These are phyloP conservation scores for Drosophila emarginata DNA, from an alignment of 2,888 invertebrate genomes.

Conservation along the genomic window DNA sequence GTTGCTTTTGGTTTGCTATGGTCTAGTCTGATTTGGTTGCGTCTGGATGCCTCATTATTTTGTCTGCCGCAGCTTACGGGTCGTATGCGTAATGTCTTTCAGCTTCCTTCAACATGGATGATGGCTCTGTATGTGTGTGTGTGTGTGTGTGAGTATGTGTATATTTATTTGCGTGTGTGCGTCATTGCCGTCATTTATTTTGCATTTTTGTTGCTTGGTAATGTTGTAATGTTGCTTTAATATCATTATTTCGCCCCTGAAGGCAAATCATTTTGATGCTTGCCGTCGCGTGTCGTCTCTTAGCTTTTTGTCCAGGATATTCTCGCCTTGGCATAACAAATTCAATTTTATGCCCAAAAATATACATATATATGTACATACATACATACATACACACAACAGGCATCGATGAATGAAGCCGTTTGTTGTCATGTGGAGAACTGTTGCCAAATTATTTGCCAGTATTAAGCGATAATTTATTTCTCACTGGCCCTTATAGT, in stretches of 20 bases:
- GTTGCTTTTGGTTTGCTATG: neutral
- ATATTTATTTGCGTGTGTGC: slow-evolving; percentile 9
- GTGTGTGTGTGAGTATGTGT: slow-evolving; percentile 8
- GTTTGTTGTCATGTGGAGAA: slow-evolving; percentile 17
- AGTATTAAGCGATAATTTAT: slow-evolving; percentile 75
- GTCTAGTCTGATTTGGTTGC: neutral
- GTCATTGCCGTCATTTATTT: slow-evolving; percentile 42
- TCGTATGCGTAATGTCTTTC: slow-evolving; percentile 42
- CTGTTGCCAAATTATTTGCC: slow-evolving; percentile 60
- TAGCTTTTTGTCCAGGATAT: slow-evolving; percentile 20
- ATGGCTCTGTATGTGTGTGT: slow-evolving; percentile 1
- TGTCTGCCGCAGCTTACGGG: slow-evolving; percentile 32
- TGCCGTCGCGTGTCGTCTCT: slow-evolving; percentile 17
- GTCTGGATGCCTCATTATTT: slow-evolving; percentile 34
- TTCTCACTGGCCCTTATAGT: slow-evolving; percentile 38
- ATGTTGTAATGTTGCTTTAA: slow-evolving; percentile 71
- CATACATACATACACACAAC: slow-evolving; percentile 24
- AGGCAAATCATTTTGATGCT: slow-evolving; percentile 39
- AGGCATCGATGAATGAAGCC: slow-evolving; percentile 12
- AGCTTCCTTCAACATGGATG: slow-evolving; percentile 8
- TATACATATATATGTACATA: neutral
- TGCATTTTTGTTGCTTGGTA: slow-evolving; percentile 40
- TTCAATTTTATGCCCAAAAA: slow-evolving; percentile 57
- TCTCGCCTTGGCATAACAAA: slow-evolving; percentile 56
- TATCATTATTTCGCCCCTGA: slow-evolving; percentile 65